Conservation (phyloP, 2,797 vertebrate genomes). For the Poeciliopsis presidionis region DNA sequence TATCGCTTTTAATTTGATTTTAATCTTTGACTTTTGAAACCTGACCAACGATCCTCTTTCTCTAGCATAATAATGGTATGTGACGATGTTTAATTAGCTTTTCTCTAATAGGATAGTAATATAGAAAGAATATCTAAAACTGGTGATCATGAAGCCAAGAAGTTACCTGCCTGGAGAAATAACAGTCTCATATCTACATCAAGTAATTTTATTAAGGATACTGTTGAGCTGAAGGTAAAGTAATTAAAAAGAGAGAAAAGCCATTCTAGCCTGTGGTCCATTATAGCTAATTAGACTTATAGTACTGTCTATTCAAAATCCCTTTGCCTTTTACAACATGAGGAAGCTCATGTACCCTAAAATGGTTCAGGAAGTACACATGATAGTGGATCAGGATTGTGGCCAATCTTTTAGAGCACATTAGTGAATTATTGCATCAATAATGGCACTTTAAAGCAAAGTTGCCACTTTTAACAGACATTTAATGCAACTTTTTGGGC, state of each 20-base stretch:
- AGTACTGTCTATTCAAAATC: not conserved
- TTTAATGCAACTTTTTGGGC: no score
- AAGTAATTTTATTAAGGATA: constrained; percentile 44
- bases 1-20: constrained; percentile 57
- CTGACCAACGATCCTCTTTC: not conserved
- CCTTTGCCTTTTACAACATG: not conserved
- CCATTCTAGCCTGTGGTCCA: not conserved
- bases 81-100: constrained; percentile 52
- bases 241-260: constrained; percentile 34
- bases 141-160: constrained; percentile 41
- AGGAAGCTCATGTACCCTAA: no score
- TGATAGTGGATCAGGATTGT: no score
- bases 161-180: constrained; percentile 43
- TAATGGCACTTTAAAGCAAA: no score
- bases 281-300: not conserved
- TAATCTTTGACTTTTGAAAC: constrained; percentile 54
- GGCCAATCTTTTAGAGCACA: no score
- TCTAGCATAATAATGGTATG: constrained; percentile 32
- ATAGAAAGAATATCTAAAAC: constrained; percentile 36
- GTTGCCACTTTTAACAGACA: no score
- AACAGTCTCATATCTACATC: constrained; percentile 25
- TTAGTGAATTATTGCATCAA: no score
- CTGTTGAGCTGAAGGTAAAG: constrained; percentile 22
- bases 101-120: constrained; percentile 57
- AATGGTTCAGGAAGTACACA: no score